Conservation (phyloP, 2,888 invertebrate species). For the Tipula lateralis region DNA sequence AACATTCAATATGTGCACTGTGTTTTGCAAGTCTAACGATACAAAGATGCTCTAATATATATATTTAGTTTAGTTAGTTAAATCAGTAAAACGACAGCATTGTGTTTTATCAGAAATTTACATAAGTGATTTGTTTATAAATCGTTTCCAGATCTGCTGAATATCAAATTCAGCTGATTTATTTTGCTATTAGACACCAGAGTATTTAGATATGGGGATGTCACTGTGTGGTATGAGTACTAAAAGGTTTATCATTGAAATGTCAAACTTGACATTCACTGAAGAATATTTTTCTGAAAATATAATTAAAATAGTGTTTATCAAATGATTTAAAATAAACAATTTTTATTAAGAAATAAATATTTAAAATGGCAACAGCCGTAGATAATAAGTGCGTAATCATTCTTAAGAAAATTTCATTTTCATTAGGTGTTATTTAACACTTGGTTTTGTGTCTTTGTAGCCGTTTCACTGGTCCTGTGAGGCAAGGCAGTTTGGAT, state of each 20-base stretch:
- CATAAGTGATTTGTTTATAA: no score
- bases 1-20: no score
- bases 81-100: no score
- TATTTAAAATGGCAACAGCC: neutral
- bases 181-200: neutral
- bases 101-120: no score
- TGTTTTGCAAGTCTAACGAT: no score
- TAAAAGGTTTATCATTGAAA: conserved; percentile 32
- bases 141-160: no score
- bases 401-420: neutral
- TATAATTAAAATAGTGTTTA: neutral
- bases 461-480: neutral
- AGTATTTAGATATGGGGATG: neutral
- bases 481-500: conserved; percentile 62
- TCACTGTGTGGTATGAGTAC: neutral
- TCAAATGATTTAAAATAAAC: neutral
- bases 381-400: neutral
- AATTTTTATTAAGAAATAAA: neutral
- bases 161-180: neutral
- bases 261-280: conserved; percentile 35
- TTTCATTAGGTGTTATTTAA: neutral
- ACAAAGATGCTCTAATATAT: no score
- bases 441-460: neutral
- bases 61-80: no score
- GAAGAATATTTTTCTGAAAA: neutral